Percentiles rank a stretch among this genome's conserved stretches.
Evolutionary conservation across 2,797 vertebrate genomes (phyloP).

Genomic region (Presbytis comata): DNA sequence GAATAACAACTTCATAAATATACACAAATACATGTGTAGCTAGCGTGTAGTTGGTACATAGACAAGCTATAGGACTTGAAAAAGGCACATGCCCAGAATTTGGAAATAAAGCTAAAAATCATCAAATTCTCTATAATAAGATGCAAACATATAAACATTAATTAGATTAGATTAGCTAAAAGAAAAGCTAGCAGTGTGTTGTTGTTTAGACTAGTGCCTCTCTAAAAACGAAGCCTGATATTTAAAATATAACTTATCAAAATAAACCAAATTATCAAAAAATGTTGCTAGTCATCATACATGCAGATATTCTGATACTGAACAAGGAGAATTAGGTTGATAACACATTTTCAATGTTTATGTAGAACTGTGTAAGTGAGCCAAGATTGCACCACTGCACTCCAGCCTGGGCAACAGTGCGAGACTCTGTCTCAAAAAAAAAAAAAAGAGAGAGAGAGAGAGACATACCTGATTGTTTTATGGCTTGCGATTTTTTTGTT

Average conservation of each 20-base stretch:
- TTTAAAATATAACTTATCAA: background rate
- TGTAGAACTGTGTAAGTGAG: background rate
- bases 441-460: no score
- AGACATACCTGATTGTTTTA: background rate
- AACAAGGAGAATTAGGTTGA: background rate
- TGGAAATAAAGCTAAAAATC: conserved; percentile 28
- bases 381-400: no score
- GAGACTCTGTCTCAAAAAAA: no score
- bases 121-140: conserved; percentile 2
- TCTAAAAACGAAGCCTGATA: background rate
- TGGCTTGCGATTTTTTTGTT: background rate
- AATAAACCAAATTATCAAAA: background rate
- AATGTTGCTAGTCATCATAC: background rate
- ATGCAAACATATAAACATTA: background rate
- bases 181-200: background rate
- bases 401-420: no score
- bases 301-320: background rate
- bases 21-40: background rate
- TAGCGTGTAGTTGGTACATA: background rate
- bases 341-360: background rate
- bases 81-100: background rate
- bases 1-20: conserved; percentile 1
- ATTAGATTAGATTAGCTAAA: background rate
- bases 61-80: background rate
- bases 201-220: background rate